A percentile compares a stretch with the other conserved stretches of the same genome.
Conservation (phyloP, 2,888 invertebrate genomes). For the Formica aserva region DNA sequence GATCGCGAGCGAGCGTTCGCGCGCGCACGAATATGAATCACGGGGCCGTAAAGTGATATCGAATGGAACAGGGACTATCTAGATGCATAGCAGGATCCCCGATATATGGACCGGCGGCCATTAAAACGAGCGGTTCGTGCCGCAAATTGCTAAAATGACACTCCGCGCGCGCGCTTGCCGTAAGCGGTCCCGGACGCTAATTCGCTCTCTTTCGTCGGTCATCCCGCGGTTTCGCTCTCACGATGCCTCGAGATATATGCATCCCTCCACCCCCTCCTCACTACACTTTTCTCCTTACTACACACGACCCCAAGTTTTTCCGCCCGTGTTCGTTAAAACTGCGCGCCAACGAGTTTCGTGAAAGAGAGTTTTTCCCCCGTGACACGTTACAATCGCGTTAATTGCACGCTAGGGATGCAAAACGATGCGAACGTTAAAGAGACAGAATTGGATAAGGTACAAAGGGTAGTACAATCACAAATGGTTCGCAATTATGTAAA, state of each 20-base stretch:
- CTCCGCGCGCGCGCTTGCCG: constrained; percentile 58
- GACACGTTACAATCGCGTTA: constrained; percentile 48
- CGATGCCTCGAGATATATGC: background rate
- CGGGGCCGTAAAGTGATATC: constrained; percentile 81
- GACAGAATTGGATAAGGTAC: constrained; percentile 40
- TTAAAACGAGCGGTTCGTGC: constrained; percentile 70
- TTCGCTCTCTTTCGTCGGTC: constrained; percentile 23
- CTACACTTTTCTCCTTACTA: too few relatives aligned
- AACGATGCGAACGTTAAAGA: constrained; percentile 24
- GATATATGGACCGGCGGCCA: constrained; percentile 57
- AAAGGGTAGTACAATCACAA: constrained; percentile 1
- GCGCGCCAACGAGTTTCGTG: background rate
- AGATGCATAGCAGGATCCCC: constrained; percentile 47
- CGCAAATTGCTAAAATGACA: constrained; percentile 76
- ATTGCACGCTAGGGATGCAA: constrained; percentile 28
- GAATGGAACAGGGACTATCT: constrained; percentile 65
- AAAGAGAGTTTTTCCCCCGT: constrained; percentile 30
- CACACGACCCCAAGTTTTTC: constrained; percentile 29
- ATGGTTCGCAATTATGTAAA: constrained; percentile 20
- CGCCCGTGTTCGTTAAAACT: constrained; percentile 30
- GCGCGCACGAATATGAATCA: constrained; percentile 76
- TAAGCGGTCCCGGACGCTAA: constrained; percentile 56
- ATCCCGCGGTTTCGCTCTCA: constrained; percentile 14
- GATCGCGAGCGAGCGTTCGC: constrained; percentile 33
- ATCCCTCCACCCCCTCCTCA: background rate